phyloP scores from a whole-genome alignment of 2,797 vertebrate genomes.

The Chelon auratus region DNA sequence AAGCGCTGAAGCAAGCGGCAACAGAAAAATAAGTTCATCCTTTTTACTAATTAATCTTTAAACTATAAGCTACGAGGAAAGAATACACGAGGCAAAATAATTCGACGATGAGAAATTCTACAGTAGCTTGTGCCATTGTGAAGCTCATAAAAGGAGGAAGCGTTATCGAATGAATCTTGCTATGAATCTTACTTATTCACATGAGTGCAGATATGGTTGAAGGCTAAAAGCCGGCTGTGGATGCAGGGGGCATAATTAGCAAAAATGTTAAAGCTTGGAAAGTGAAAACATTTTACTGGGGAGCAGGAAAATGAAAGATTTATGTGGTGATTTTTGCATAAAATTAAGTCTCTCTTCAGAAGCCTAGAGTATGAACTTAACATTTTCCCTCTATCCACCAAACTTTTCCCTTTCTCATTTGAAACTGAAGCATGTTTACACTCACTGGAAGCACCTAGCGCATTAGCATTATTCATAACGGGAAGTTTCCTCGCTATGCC shows the following conservation, averaged over 20 bases:
- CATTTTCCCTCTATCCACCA: slow-evolving; percentile 12
- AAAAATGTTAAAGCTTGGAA: slow-evolving; percentile 62
- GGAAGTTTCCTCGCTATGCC: slow-evolving; percentile 47
- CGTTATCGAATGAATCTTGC: slow-evolving; percentile 7
- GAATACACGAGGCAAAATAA: not conserved
- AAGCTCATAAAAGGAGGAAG: not conserved
- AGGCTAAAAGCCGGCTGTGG: slow-evolving; percentile 35
- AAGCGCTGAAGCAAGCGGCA: slow-evolving; percentile 7
- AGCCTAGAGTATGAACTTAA: slow-evolving; percentile 52
- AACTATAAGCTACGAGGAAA: not conserved
- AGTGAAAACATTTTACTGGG: slow-evolving; percentile 66
- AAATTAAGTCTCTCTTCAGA: slow-evolving; percentile 51
- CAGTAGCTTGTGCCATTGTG: not conserved
- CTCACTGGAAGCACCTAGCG: slow-evolving; percentile 62
- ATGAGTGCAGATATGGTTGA: slow-evolving; percentile 52
- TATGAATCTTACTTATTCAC: slow-evolving; percentile 33
- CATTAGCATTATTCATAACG: slow-evolving; percentile 80
- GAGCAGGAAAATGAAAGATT: slow-evolving; percentile 71
- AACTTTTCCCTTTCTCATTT: slow-evolving; percentile 55
- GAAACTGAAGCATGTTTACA: slow-evolving; percentile 70
- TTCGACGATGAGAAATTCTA: not conserved
- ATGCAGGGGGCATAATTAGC: slow-evolving; percentile 68
- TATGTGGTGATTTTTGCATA: slow-evolving; percentile 69
- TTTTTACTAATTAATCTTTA: not conserved
- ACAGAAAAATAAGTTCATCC: not conserved